Evolutionary conservation across 2,888 invertebrate species (phyloP).

Genomic region (Pyrochroa serraticornis): DNA sequence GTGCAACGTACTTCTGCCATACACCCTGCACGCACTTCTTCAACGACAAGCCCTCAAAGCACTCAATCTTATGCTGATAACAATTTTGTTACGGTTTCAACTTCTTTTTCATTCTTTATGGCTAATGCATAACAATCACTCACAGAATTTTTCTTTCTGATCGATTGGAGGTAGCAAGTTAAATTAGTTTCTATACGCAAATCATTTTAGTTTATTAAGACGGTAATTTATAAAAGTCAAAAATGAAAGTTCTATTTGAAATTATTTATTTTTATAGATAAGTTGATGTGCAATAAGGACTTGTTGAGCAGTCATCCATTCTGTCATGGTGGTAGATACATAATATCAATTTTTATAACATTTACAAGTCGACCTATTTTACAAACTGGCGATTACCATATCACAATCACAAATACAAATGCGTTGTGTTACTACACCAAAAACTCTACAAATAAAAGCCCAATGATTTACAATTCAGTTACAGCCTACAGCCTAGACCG

Average conservation of each 20-base stretch:
- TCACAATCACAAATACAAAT: slow-evolving; percentile 34
- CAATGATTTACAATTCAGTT: slow-evolving; percentile 24
- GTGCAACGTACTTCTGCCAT: slow-evolving; percentile 33
- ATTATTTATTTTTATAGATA: too few species aligned
- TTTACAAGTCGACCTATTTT: slow-evolving; percentile 41
- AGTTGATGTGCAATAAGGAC: slow-evolving; percentile 5
- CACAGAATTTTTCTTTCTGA: background rate
- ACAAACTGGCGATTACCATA: slow-evolving; percentile 36
- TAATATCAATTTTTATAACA: slow-evolving; percentile 21
- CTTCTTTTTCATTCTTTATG: too few species aligned
- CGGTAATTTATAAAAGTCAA: background rate
- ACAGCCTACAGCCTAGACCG: slow-evolving; percentile 28
- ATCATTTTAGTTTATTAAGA: background rate
- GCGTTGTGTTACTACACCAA: slow-evolving; percentile 35
- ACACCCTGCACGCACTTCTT: slow-evolving; percentile 8
- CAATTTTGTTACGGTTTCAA: background rate
- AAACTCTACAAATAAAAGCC: slow-evolving; percentile 36
- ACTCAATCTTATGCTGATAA: background rate
- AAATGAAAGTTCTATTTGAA: too few species aligned
- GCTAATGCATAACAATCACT: too few species aligned
- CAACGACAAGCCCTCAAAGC: slow-evolving; percentile 27
- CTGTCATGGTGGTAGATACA: too few species aligned
- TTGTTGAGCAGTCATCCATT: background rate
- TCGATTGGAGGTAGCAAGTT: too few species aligned
- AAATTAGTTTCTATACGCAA: too few species aligned